Percentiles rank a stretch among this genome's conserved stretches.
These are phyloP conservation scores for Cinclus cinclus DNA, from an alignment of 2,113 vertebrate genomes.

Conservation along the genomic window DNA sequence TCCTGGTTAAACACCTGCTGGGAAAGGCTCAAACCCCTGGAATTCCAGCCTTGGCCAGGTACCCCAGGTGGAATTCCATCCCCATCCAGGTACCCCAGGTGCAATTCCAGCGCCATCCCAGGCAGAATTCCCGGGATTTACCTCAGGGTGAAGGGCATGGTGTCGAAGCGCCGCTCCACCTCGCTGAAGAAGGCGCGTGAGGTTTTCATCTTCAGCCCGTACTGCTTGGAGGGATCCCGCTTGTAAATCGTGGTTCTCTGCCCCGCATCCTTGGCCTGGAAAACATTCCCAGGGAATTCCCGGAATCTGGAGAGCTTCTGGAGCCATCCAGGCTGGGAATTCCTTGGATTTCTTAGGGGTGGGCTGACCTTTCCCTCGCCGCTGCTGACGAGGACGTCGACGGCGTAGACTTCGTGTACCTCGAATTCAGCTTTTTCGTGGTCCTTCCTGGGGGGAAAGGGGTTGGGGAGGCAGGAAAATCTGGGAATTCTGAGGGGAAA, in stretches of 20 bases:
- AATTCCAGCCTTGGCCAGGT: neutral
- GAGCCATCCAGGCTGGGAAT: fast-evolving
- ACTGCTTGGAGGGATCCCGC: constrained; percentile 95
- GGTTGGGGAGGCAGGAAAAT: neutral
- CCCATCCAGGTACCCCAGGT: neutral
- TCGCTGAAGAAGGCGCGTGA: constrained; percentile 97
- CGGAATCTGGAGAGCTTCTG: fast-evolving
- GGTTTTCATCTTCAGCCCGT: constrained; percentile 98
- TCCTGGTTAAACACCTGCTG: no score
- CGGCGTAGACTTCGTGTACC: constrained; percentile 96
- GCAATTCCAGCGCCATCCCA: neutral
- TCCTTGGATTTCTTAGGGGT: fast-evolving
- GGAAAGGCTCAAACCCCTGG: neutral
- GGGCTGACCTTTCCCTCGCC: constrained; percentile 93
- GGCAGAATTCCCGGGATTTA: neutral
- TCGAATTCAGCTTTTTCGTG: constrained; percentile 98
- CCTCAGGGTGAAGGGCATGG: constrained; percentile 98
- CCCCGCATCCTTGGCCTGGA: constrained; percentile 88
- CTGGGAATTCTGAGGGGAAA: neutral
- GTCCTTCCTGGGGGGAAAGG: constrained; percentile 84
- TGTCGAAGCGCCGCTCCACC: constrained; percentile 93
- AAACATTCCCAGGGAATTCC: neutral
- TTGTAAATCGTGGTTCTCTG: constrained; percentile 98
- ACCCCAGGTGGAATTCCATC: neutral
- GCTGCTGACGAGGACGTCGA: constrained; percentile 94